A percentile compares a stretch with the other conserved stretches of the same genome.
Evolutionary conservation across 2,888 invertebrate genomes (phyloP).

Genomic region (Hololepta plana): DNA sequence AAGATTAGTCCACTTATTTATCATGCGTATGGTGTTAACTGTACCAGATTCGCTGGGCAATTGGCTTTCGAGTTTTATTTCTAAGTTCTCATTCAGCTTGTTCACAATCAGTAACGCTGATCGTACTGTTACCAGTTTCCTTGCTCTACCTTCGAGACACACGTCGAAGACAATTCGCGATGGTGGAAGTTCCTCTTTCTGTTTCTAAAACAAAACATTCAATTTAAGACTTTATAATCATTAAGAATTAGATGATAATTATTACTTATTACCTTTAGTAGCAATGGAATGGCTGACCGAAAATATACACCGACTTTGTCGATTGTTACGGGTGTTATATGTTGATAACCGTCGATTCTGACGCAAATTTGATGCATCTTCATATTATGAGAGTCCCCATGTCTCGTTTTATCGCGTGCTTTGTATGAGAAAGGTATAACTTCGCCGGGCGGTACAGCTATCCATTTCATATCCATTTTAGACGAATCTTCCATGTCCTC

Average conservation of each 20-base stretch:
- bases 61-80: conserved; percentile 49
- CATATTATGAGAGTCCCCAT: conserved; percentile 56
- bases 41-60: conserved; percentile 26
- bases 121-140: conserved; percentile 81
- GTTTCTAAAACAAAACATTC: conserved; percentile 9
- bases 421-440: conserved; percentile 79
- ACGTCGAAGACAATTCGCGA: conserved; percentile 85
- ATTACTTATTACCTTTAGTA: conserved; percentile 18
- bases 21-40: too few species aligned
- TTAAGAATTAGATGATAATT: background rate
- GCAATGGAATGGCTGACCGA: conserved; percentile 38
- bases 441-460: conserved; percentile 50
- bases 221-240: background rate
- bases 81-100: conserved; percentile 50
- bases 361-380: conserved; percentile 77
- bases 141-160: conserved; percentile 79
- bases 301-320: conserved; percentile 94
- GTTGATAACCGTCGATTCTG: conserved; percentile 77
- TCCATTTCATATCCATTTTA: conserved; percentile 52
- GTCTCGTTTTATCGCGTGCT: conserved; percentile 45
- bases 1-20: too few species aligned
- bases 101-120: conserved; percentile 76
- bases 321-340: conserved; percentile 77
- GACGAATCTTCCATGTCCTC: too few species aligned
- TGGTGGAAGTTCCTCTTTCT: conserved; percentile 25